Conservation (phyloP, 2,113 vertebrate species). For the Leptobrachium leishanense region DNA sequence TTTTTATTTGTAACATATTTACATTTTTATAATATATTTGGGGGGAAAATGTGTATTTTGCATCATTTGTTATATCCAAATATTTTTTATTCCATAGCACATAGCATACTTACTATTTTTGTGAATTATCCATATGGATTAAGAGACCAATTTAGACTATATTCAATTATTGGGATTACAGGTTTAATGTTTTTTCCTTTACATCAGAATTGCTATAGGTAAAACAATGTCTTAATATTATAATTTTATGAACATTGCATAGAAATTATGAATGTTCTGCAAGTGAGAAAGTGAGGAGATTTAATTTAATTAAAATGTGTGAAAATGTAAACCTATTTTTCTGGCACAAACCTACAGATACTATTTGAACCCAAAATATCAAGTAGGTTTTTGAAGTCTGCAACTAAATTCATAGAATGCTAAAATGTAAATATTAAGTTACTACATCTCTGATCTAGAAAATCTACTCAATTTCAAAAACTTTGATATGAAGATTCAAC, state of each 20-base stretch:
- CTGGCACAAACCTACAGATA: too few relatives aligned
- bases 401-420: too few relatives aligned
- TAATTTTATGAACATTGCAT: not conserved
- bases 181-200: not conserved
- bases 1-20: conserved; percentile 64
- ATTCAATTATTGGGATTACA: not conserved
- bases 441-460: too few relatives aligned
- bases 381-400: too few relatives aligned
- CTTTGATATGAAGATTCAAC: too few relatives aligned
- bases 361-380: too few relatives aligned
- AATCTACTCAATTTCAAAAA: too few relatives aligned
- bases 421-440: too few relatives aligned
- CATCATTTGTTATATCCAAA: conserved; percentile 18
- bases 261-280: conserved; percentile 66
- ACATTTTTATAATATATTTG: conserved; percentile 68
- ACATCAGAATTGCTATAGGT: not conserved
- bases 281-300: conserved; percentile 46
- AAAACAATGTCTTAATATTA: not conserved
- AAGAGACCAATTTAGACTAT: not conserved
- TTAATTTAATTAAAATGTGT: too few relatives aligned
- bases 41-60: conserved; percentile 58
- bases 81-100: not conserved
- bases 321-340: too few relatives aligned
- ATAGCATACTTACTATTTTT: not conserved
- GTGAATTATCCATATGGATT: too few relatives aligned